Conservation (phyloP, 1,140 invertebrate genomes). For the Drosophila chauvacae region DNA sequence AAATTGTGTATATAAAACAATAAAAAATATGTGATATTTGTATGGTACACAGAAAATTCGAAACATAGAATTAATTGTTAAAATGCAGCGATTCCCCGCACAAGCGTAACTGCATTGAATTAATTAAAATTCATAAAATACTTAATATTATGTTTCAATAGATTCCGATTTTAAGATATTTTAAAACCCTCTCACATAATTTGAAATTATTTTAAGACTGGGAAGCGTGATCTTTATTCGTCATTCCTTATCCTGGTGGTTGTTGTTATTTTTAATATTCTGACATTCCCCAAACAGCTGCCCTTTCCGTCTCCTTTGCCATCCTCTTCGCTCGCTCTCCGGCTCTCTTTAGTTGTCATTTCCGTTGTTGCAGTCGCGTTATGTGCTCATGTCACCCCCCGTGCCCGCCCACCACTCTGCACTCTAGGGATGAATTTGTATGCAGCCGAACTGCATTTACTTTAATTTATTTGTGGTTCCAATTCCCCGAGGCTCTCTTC, state of each 20-base stretch:
- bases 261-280: conserved; percentile 63
- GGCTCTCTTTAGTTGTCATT: conserved; percentile 55
- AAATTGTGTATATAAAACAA: no score
- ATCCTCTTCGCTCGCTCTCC: conserved; percentile 1
- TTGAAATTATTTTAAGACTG: background rate
- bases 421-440: conserved; percentile 56
- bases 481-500: conserved; percentile 17
- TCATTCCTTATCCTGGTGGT: conserved; percentile 9
- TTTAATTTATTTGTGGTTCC: conserved; percentile 59
- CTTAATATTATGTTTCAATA: no score
- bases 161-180: no score
- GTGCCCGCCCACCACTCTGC: background rate
- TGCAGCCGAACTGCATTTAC: conserved; percentile 48
- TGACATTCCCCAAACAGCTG: conserved; percentile 54
- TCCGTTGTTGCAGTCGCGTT: conserved; percentile 54
- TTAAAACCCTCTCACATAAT: background rate
- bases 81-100: no score
- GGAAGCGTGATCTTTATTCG: conserved; percentile 27
- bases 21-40: background rate
- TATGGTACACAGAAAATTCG: background rate
- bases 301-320: conserved; percentile 25
- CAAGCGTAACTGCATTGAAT: no score
- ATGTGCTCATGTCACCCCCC: conserved; percentile 4
- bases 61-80: background rate
- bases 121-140: no score